These are phyloP conservation scores for Mesopsocus fuscifrons DNA, from an alignment of 2,888 invertebrate genomes.

Conservation along the genomic window DNA sequence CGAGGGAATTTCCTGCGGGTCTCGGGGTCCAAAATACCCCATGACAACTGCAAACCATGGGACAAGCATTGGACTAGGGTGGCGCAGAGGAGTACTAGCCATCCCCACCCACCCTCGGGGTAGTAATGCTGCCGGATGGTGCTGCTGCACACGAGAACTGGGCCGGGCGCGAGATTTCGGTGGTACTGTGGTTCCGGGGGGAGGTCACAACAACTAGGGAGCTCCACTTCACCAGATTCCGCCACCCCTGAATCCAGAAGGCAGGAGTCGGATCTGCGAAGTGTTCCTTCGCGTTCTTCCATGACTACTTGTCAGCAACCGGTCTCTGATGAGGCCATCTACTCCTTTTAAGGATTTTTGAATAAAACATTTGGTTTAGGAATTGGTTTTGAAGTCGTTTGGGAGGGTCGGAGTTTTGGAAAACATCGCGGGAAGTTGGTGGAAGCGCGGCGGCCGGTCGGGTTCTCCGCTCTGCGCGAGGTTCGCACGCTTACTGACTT, in stretches of 20 bases:
- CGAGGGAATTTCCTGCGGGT: constrained; percentile 38
- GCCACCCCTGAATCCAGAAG: constrained; percentile 23
- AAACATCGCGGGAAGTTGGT: too few relatives aligned
- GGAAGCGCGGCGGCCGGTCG: too few relatives aligned
- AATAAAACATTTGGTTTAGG: too few relatives aligned
- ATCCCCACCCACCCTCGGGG: constrained; percentile 79
- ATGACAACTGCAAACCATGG: constrained; percentile 53
- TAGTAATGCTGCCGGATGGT: constrained; percentile 56
- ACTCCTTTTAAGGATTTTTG: too few relatives aligned
- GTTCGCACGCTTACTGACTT: too few relatives aligned
- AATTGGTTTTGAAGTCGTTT: too few relatives aligned
- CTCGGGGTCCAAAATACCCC: constrained; percentile 37
- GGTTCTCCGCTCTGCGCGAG: too few relatives aligned
- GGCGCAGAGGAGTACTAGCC: constrained; percentile 55
- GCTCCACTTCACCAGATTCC: constrained; percentile 20
- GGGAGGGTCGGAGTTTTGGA: too few relatives aligned
- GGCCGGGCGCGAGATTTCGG: constrained; percentile 12
- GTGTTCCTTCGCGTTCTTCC: not conserved
- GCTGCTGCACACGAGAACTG: constrained; percentile 12
- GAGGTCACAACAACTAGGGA: constrained; percentile 17
- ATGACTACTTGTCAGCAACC: too few relatives aligned
- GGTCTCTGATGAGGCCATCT: too few relatives aligned
- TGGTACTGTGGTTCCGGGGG: constrained; percentile 1
- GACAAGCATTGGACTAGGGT: constrained; percentile 53
- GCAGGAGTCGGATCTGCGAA: constrained; percentile 2